phyloP scores from a whole-genome alignment of 2,888 invertebrate genomes.

The Protula sp. region DNA sequence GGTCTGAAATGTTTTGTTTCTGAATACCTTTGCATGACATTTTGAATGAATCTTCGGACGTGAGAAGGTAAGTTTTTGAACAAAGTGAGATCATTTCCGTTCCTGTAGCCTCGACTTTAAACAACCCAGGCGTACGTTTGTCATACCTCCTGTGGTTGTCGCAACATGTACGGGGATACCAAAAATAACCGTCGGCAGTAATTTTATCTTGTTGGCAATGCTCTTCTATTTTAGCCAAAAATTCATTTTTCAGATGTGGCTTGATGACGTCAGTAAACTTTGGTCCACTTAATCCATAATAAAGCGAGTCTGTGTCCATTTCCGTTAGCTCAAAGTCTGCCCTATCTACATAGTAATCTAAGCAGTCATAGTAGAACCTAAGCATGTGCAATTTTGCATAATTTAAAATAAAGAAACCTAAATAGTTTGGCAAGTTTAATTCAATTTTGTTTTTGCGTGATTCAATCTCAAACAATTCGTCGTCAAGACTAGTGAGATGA shows the following conservation, averaged over 20 bases:
- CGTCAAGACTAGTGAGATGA: neutral
- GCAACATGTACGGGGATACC: neutral
- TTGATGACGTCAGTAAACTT: neutral
- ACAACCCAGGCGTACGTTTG: neutral
- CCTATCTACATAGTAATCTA: neutral
- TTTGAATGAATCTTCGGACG: neutral
- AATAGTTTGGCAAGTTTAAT: neutral
- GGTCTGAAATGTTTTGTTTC: too few species aligned
- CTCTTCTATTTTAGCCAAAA: neutral
- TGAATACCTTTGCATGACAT: neutral
- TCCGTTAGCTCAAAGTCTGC: neutral
- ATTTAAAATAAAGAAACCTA: neutral
- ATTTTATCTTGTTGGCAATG: neutral
- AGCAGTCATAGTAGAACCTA: neutral
- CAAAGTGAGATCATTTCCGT: neutral
- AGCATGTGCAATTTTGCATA: neutral
- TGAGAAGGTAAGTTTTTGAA: neutral
- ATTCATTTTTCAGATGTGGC: neutral
- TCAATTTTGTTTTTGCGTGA: neutral
- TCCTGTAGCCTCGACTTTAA: neutral
- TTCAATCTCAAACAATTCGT: neutral
- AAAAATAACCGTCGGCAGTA: neutral
- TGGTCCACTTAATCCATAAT: neutral
- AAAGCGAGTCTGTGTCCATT: slow-evolving; percentile 2
- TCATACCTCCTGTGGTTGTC: neutral